These are phyloP conservation scores for Punctoribates punctum DNA, from an alignment of 2,888 invertebrate genomes.

Conservation along the genomic window DNA sequence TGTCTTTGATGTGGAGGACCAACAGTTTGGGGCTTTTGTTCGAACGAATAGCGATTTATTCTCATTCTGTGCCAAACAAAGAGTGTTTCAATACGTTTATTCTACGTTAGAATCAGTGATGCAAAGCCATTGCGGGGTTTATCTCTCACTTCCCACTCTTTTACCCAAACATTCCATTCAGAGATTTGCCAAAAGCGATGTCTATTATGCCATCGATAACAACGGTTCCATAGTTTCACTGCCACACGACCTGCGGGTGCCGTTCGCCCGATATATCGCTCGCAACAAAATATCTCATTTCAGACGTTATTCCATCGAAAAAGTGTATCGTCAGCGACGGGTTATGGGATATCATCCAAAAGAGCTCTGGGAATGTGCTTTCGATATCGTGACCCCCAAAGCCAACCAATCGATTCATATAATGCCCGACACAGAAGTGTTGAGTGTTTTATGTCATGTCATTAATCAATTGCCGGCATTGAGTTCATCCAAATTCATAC, in stretches of 20 bases:
- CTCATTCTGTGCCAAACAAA: background rate
- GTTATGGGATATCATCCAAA: constrained; percentile 74
- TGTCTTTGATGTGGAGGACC: constrained; percentile 68
- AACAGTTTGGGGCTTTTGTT: constrained; percentile 36
- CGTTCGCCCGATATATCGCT: constrained; percentile 76
- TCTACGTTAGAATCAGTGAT: constrained; percentile 17
- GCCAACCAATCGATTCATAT: background rate
- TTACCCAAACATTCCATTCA: constrained; percentile 68
- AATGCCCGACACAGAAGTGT: constrained; percentile 77
- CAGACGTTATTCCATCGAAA: constrained; percentile 73
- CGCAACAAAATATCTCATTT: constrained; percentile 61
- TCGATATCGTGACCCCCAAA: constrained; percentile 80
- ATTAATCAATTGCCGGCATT: constrained; percentile 63
- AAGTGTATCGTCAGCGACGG: constrained; percentile 74
- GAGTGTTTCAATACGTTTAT: constrained; percentile 39
- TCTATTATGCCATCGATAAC: constrained; percentile 71
- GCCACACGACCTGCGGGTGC: constrained; percentile 76
- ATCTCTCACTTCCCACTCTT: constrained; percentile 64
- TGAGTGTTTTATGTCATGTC: constrained; percentile 72
- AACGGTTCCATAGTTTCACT: constrained; percentile 77
- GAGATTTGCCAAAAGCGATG: constrained; percentile 25
- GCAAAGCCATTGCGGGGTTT: constrained; percentile 61
- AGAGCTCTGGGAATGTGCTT: constrained; percentile 84
- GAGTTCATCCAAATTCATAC: constrained; percentile 56
- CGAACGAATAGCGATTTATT: background rate